These are phyloP conservation scores for Microctonus aethiopoides DNA, from an alignment of 2,888 invertebrate species.

Conservation along the genomic window DNA sequence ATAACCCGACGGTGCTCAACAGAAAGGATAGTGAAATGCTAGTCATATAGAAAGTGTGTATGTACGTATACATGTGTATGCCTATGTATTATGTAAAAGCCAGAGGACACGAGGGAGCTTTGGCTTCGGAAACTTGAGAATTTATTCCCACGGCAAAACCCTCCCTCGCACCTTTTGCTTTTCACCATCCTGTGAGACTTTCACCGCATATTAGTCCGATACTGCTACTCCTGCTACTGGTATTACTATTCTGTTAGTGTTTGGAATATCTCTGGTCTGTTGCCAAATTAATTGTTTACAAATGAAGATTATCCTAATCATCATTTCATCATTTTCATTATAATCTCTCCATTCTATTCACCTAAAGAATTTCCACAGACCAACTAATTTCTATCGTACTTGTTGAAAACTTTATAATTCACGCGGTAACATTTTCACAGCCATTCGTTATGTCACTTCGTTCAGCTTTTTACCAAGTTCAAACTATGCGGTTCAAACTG, in stretches of 20 bases:
- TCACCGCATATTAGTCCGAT: not conserved
- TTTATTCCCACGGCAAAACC: conserved; percentile 46
- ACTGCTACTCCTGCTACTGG: not conserved
- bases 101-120: conserved; percentile 41
- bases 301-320: conserved; percentile 29
- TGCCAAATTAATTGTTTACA: conserved; percentile 39
- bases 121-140: conserved; percentile 51
- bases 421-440: not conserved
- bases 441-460: not conserved
- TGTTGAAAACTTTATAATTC: not conserved
- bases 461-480: not conserved
- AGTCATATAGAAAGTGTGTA: not conserved
- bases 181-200: not conserved
- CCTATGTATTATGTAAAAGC: conserved; percentile 9
- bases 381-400: not conserved
- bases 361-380: not conserved
- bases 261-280: not conserved
- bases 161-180: conserved; percentile 12
- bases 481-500: not conserved
- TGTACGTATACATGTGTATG: not conserved
- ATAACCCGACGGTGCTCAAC: not conserved
- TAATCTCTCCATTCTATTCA: not conserved
- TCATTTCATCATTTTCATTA: not conserved
- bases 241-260: not conserved
- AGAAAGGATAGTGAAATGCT: not conserved